These are phyloP conservation scores for Drosophila histrio DNA, from an alignment of 2,888 invertebrate genomes.

Conservation along the genomic window DNA sequence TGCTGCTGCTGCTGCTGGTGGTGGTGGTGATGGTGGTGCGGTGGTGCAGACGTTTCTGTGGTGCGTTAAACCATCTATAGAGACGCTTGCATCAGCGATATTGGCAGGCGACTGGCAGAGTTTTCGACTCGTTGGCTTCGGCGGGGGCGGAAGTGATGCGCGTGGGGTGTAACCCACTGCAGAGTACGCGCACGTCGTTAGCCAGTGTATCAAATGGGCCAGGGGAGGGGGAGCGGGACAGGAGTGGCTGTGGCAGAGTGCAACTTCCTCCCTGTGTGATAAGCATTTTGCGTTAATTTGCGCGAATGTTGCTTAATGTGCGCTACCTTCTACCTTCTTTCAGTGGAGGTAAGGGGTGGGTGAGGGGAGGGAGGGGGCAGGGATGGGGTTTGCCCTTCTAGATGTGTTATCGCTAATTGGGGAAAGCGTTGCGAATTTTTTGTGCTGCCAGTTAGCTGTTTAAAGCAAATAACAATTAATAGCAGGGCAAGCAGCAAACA, in stretches of 20 bases:
- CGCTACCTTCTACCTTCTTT: constrained; percentile 36
- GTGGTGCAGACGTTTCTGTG: constrained; percentile 8
- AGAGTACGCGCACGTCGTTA: constrained; percentile 75
- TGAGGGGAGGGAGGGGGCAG: neutral
- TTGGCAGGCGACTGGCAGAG: constrained; percentile 6
- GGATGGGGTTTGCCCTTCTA: constrained; percentile 25
- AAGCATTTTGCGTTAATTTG: constrained; percentile 74
- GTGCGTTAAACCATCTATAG: constrained; percentile 78
- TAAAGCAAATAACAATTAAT: constrained; percentile 71
- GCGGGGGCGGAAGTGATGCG: constrained; percentile 36
- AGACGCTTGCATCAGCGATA: constrained; percentile 65
- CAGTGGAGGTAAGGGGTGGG: neutral
- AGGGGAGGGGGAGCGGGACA: neutral
- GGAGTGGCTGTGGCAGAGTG: neutral
- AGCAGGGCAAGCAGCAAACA: constrained; percentile 10
- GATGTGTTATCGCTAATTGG: constrained; percentile 75
- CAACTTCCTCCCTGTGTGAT: constrained; percentile 36
- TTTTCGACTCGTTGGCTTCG: neutral
- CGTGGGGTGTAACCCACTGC: constrained; percentile 70
- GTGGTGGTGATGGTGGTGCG: neutral
- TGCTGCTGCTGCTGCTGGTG: constrained; percentile 12
- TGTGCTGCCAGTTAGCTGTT: constrained; percentile 10
- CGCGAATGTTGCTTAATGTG: constrained; percentile 74
- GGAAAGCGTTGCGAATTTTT: constrained; percentile 55
- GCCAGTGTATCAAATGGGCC: constrained; percentile 14